These are phyloP conservation scores for Heliconius nattereri DNA, from an alignment of 1,140 invertebrate species.

Conservation along the genomic window DNA sequence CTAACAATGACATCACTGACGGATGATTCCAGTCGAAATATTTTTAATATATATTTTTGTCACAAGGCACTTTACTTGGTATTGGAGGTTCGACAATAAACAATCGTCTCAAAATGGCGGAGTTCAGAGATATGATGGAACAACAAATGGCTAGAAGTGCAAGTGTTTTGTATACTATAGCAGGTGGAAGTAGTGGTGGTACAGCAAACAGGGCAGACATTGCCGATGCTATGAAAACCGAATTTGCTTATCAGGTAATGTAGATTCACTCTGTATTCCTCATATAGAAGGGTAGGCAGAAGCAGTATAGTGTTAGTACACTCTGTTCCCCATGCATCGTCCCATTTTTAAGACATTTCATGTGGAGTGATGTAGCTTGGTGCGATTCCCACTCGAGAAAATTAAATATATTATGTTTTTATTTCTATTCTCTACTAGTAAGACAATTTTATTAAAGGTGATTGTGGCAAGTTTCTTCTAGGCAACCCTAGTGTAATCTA, in stretches of 20 bases:
- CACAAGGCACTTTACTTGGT: slow-evolving; percentile 84
- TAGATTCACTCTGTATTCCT: not conserved
- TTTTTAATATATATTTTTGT: not conserved
- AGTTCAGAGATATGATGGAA: slow-evolving; percentile 83
- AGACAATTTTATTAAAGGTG: too few species aligned
- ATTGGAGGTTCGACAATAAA: slow-evolving; percentile 85
- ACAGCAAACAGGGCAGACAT: slow-evolving; percentile 58
- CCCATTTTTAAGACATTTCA: too few species aligned
- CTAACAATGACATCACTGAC: too few species aligned
- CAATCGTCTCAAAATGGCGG: slow-evolving; percentile 85
- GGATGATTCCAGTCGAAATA: too few species aligned
- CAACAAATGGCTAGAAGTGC: slow-evolving; percentile 76
- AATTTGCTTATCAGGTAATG: slow-evolving; percentile 71
- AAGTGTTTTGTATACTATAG: slow-evolving; percentile 68
- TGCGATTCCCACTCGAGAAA: too few species aligned
- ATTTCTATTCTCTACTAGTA: too few species aligned
- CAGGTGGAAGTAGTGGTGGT: slow-evolving; percentile 63
- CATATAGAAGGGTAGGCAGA: not conserved
- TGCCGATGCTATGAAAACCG: slow-evolving; percentile 71
- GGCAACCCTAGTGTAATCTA: too few species aligned
- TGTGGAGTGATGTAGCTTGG: too few species aligned
- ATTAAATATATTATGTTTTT: too few species aligned
- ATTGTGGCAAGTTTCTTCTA: too few species aligned
- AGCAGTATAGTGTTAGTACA: not conserved
- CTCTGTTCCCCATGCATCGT: too few species aligned